These are phyloP conservation scores for Parasteatoda lunata DNA, from an alignment of 2,888 invertebrate genomes.

Conservation along the genomic window DNA sequence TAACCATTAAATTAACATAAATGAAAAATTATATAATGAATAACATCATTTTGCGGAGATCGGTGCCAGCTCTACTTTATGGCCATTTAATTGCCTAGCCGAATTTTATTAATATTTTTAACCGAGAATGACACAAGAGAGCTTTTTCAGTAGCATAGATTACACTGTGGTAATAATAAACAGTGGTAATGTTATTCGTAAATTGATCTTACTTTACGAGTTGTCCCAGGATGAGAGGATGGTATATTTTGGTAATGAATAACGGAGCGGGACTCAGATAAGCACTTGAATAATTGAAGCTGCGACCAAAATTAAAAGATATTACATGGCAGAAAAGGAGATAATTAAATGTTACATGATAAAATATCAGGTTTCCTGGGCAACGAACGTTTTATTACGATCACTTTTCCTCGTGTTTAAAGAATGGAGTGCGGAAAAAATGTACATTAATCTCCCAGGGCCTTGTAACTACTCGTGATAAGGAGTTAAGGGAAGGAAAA, in stretches of 20 bases:
- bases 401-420: conserved; percentile 15
- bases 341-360: conserved; percentile 65
- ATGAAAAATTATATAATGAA: no score
- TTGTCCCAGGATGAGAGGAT: background rate
- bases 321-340: conserved; percentile 22
- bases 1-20: no score
- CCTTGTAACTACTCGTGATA: conserved; percentile 24
- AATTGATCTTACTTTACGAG: conserved; percentile 22
- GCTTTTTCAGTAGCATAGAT: background rate
- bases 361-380: conserved; percentile 50
- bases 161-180: conserved; percentile 12
- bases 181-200: conserved; percentile 2
- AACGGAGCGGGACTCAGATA: conserved; percentile 32
- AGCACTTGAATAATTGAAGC: conserved; percentile 62
- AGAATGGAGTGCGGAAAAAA: conserved; percentile 15
- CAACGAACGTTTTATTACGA: conserved; percentile 34
- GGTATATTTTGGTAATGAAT: conserved; percentile 35
- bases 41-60: no score
- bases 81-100: background rate
- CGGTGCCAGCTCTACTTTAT: background rate
- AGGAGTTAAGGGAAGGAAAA: conserved; percentile 24
- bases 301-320: conserved; percentile 57
- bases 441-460: conserved; percentile 8
- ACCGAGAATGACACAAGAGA: background rate
- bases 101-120: background rate